phyloP scores from a whole-genome alignment of 2,797 vertebrate species.

The Aphelocoma californica region DNA sequence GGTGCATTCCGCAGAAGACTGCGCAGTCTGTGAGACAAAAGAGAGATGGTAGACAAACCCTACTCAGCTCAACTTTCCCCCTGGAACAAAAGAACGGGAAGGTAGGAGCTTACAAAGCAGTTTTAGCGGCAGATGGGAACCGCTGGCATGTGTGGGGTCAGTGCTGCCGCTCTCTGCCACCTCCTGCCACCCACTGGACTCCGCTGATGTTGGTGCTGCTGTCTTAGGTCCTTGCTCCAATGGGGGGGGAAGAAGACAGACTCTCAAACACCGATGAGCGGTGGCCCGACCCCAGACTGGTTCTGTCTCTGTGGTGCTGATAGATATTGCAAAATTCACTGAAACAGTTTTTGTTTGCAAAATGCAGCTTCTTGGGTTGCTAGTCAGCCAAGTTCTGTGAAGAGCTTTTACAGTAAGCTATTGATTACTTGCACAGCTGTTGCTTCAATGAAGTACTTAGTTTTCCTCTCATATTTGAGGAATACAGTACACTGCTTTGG shows the following conservation, averaged over 20 bases:
- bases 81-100: not conserved
- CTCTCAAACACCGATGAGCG: not conserved
- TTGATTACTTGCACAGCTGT: not conserved
- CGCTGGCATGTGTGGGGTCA: not conserved
- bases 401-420: not conserved
- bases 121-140: not conserved
- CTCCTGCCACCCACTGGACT: not conserved
- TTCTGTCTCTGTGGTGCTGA: not conserved
- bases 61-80: not conserved
- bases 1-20: not conserved
- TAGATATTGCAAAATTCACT: not conserved
- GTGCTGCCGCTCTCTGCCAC: not conserved
- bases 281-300: not conserved
- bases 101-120: not conserved
- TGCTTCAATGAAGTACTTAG: not conserved
- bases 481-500: not conserved
- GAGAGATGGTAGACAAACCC: not conserved
- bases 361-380: not conserved
- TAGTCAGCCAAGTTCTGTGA: not conserved
- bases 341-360: not conserved
- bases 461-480: not conserved
- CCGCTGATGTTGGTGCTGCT: not conserved
- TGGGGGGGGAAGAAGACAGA: not conserved
- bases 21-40: not conserved
- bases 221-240: not conserved